phyloP scores from a whole-genome alignment of 2,797 vertebrate species.

The Acipenser ruthenus region DNA sequence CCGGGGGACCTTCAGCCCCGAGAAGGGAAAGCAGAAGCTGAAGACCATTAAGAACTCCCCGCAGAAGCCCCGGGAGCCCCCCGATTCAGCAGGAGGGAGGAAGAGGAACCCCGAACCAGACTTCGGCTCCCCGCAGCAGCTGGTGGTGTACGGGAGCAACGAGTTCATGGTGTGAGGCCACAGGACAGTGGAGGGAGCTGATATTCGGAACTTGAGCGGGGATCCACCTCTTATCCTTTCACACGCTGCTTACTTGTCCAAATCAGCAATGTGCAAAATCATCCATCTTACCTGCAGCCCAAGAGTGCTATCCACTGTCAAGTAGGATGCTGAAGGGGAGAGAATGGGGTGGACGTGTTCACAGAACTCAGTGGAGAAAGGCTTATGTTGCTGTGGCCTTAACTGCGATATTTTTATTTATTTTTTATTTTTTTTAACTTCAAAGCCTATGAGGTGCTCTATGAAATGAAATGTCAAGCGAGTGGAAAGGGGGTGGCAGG shows the following conservation, averaged over 20 bases:
- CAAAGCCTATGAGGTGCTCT: slow-evolving; percentile 33
- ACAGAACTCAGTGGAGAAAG: slow-evolving; percentile 18
- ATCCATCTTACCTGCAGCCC: slow-evolving; percentile 21
- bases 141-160: slow-evolving; percentile 80
- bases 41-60: slow-evolving; percentile 71
- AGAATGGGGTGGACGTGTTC: neutral
- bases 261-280: slow-evolving; percentile 32
- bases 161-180: slow-evolving; percentile 94
- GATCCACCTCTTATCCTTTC: neutral
- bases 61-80: slow-evolving; percentile 67
- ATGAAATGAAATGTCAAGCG: neutral
- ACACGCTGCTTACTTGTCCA: slow-evolving; percentile 20
- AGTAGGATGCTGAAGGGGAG: slow-evolving; percentile 19
- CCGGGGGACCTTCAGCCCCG: slow-evolving; percentile 80
- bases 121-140: slow-evolving; percentile 57
- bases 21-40: slow-evolving; percentile 89
- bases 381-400: slow-evolving; percentile 25
- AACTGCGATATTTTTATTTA: slow-evolving; percentile 23
- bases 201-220: neutral
- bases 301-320: slow-evolving; percentile 43
- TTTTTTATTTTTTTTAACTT: slow-evolving; percentile 7
- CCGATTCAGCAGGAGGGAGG: slow-evolving; percentile 45
- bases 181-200: neutral
- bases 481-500: too few species aligned
- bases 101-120: slow-evolving; percentile 61